Conservation (phyloP, 2,113 vertebrate species). For the Haliaeetus leucogaster region DNA sequence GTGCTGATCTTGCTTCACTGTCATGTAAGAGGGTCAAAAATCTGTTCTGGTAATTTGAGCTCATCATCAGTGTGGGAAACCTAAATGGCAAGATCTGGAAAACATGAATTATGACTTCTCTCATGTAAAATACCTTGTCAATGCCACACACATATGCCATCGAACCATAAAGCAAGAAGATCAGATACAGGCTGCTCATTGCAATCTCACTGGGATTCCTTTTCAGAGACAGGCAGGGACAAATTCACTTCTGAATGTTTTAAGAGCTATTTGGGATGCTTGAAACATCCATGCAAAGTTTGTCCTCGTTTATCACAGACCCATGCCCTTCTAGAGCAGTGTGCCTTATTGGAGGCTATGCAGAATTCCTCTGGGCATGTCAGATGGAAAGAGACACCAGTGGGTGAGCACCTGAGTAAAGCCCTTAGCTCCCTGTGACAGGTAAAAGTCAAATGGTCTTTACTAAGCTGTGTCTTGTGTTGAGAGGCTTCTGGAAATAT, state of each 20-base stretch:
- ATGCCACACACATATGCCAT: neutral
- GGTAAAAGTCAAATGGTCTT: neutral
- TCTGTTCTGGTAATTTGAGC: neutral
- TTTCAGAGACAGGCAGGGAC: neutral
- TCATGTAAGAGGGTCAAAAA: neutral
- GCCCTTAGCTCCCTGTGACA: neutral
- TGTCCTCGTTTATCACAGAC: neutral
- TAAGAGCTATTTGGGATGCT: neutral
- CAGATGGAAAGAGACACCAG: neutral
- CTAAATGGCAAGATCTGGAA: neutral
- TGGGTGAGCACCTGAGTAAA: neutral
- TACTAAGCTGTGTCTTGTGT: neutral
- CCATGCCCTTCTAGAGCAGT: neutral
- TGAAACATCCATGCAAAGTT: neutral
- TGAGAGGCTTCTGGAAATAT: neutral
- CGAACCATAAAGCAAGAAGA: neutral
- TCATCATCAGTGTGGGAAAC: neutral
- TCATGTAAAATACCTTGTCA: neutral
- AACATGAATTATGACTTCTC: neutral
- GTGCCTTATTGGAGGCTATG: neutral
- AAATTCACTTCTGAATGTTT: neutral
- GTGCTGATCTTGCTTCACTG: neutral
- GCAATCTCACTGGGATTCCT: neutral
- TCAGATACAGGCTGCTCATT: neutral
- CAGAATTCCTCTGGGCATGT: neutral